Evolutionary conservation across 1,140 invertebrate genomes (phyloP), one percentile per base, ranked within the genome.

Genomic region (Bombus sylvicola): DNA sequence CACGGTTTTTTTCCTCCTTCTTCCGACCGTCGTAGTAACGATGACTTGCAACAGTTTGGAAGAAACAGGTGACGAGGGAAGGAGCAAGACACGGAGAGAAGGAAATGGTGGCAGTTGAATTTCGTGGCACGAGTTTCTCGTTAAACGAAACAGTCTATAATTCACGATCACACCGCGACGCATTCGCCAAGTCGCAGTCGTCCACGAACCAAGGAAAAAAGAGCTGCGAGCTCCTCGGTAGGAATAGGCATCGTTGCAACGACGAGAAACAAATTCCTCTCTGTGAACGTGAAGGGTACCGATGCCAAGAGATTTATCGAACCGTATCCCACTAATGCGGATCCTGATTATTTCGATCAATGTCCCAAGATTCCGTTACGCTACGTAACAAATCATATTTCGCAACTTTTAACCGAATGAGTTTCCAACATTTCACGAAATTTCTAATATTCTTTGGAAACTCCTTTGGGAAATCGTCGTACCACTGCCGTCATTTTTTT

Each of bases 301-400:
- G 89, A 86, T 93, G 93, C 93, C 93, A 93, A 92, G 88, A 88
- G 84, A 92, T 90, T 93, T 90, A 91, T 88, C 91, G 90, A 93
- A 93, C 90, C 92, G 91, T 93, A 90, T 82, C 92, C 71, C 72
- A 68, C 79, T 72, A 87, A 72, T 81, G 89, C 88, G 88, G 85
- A 89, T 85, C 81, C 90, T 92, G 92, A 94, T 94, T 92, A 92
- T 93, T 93, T 93, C 92, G 92, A 94, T 93, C 93, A 91, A 94
- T 93, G 92, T 83, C 37, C 76, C 85, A 53, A 78, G 87, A 90
- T 90, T 90, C 80, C 89, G 88, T 83, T 41, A 4, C 8, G 10
- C 37, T 25, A 37, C 15, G 2, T 25, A 37, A 68, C 34, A 15
- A 37, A 68, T 37, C 71, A n/a, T n/a, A n/a, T 73, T 73, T 28